Conservation (phyloP, 2,113 vertebrate genomes). For the Brachypteracias leptosomus region DNA sequence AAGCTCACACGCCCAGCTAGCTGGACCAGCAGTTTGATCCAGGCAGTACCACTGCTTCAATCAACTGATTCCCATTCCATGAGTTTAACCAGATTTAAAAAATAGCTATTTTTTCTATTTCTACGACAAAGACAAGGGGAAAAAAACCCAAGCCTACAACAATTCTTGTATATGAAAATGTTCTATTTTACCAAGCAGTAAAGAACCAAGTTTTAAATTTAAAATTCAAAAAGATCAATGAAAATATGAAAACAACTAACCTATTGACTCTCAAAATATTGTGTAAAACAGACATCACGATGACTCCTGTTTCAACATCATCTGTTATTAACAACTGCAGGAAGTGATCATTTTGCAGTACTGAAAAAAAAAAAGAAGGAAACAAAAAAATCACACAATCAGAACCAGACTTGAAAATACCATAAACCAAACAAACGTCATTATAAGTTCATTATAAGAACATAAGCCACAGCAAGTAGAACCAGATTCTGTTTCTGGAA, state of each 20-base stretch:
- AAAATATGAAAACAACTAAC: constrained; percentile 68
- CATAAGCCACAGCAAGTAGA: not conserved
- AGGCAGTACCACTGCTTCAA: not conserved
- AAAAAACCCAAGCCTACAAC: not conserved
- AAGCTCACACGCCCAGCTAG: not conserved
- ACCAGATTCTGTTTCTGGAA: not conserved
- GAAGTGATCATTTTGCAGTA: constrained; percentile 85
- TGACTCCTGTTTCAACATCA: constrained; percentile 76
- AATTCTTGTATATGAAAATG: not conserved
- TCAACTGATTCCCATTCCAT: not conserved
- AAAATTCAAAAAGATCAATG: not conserved
- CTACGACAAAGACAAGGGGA: not conserved
- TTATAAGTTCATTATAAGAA: not conserved
- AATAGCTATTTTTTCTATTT: not conserved
- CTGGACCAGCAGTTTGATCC: not conserved
- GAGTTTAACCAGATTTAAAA: not conserved
- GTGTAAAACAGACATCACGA: constrained; percentile 82
- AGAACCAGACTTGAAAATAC: constrained; percentile 7
- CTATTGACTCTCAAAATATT: constrained; percentile 80
- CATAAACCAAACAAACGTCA: not conserved
- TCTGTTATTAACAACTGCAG: constrained; percentile 86
- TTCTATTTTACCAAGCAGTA: not conserved
- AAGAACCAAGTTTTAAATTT: not conserved
- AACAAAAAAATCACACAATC: constrained; percentile 23
- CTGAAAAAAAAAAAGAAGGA: constrained; percentile 67